phyloP scores from a whole-genome alignment of 2,797 vertebrate genomes.

The Euthynnus affinis region DNA sequence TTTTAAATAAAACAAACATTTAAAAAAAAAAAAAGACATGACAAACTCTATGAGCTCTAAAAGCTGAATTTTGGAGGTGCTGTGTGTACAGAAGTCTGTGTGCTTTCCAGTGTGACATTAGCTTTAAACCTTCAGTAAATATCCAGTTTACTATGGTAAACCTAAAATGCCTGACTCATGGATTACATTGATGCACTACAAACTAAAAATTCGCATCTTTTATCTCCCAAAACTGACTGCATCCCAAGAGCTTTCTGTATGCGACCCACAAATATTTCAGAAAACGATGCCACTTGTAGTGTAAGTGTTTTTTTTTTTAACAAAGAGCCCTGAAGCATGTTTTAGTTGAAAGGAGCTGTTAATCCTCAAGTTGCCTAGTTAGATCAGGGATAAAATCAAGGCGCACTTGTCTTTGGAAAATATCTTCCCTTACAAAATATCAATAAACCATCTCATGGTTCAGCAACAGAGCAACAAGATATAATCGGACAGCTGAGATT shows the following conservation, averaged over 20 bases:
- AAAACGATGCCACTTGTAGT: slow-evolving; percentile 55
- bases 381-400: slow-evolving; percentile 72
- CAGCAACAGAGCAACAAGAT: slow-evolving; percentile 69
- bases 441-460: slow-evolving; percentile 76
- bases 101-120: too few relatives aligned
- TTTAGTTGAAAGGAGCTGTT: slow-evolving; percentile 68
- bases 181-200: slow-evolving; percentile 26
- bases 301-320: slow-evolving; percentile 54
- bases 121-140: background rate
- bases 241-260: slow-evolving; percentile 36
- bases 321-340: slow-evolving; percentile 71
- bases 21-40: too few relatives aligned
- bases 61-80: background rate
- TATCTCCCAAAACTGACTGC: slow-evolving; percentile 28
- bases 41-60: background rate
- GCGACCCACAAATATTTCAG: slow-evolving; percentile 35
- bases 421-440: slow-evolving; percentile 69
- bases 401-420: slow-evolving; percentile 62
- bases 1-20: background rate
- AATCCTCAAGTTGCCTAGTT: slow-evolving; percentile 74
- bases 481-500: slow-evolving; percentile 75
- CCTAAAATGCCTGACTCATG: slow-evolving; percentile 1
- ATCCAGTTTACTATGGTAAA: background rate
- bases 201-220: slow-evolving; percentile 29
- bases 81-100: background rate